Base-by-base conservation (phyloP, 1,140 invertebrate species). In the Magallana gigas region DNA sequence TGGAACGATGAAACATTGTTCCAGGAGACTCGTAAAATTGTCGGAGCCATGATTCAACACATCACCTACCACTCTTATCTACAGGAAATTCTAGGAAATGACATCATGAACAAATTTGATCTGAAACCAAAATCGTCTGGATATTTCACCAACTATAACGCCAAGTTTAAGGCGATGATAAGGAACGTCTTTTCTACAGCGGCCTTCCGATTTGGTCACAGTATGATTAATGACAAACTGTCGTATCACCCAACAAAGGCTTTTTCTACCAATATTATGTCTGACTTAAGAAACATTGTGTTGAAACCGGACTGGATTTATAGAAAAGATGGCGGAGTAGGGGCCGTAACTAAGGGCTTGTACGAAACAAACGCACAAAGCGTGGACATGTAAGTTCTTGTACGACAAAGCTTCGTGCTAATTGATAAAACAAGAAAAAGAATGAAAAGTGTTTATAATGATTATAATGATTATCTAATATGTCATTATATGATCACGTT, bases 121-220 rank as follows among this genome's bases (percentile, higher is more conserved):
- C 87, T 90, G 1, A 58, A 86, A 9, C 82, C 60, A 7, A 12
- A 56, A 8, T 14, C 81, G 0, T 59, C 88, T 23, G 84, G 88
- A 14, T 86, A 89, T 56, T 88, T 86, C 68, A 86, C 71, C 36
- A 93, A 94, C 57, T 99, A 99, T 93, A 95, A 98, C 90, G 95
- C 97, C 0, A 95, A 96, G 56, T 85, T 98, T 0, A 97, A 99
- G 94, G 97, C 98, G 4, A 96, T 96, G 14, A 97, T 99, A 90
- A 96, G 98, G 0, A 99, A 99, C 93, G 98, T 98, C 29, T 99
- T 99, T 94, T 98, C 98, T 0, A 98, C 98, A 0, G 98, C 98
- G 36, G 98, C 98, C 11, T 95, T 99, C 7, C 95, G 98, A 84
- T 99, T 99, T 94, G 98, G 98, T 0, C 98, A 99, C 94, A 97